Conservation (phyloP, 2,888 invertebrate genomes). For the Blera fallax region DNA sequence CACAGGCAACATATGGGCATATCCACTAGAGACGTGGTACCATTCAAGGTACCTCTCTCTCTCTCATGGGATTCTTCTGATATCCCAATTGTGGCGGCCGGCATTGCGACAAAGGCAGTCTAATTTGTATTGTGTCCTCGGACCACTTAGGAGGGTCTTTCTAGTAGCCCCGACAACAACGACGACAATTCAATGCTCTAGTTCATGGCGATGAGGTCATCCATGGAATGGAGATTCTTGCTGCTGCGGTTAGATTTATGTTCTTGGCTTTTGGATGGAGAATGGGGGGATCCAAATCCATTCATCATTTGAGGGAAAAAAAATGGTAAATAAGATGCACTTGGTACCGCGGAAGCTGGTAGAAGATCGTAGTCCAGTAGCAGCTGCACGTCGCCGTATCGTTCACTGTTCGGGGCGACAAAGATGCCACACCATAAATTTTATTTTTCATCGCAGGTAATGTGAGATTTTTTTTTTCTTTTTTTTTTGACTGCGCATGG, state of each 20-base stretch:
- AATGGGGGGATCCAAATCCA: constrained; percentile 57
- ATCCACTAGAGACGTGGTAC: constrained; percentile 53
- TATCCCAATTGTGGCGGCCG: constrained; percentile 53
- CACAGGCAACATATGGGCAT: constrained; percentile 57
- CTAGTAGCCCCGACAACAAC: not conserved
- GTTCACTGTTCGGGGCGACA: constrained; percentile 35
- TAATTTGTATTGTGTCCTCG: constrained; percentile 71
- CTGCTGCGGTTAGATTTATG: constrained; percentile 51
- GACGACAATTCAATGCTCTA: constrained; percentile 59
- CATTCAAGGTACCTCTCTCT: constrained; percentile 51
- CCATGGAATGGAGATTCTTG: constrained; percentile 33
- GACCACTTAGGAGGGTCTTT: constrained; percentile 58
- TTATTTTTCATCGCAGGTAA: constrained; percentile 33
- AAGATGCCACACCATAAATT: constrained; percentile 64
- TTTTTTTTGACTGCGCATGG: not conserved
- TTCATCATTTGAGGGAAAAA: constrained; percentile 70
- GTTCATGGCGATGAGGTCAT: constrained; percentile 60
- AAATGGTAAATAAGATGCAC: constrained; percentile 42
- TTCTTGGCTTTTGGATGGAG: constrained; percentile 24
- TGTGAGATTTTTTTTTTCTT: constrained; percentile 18
- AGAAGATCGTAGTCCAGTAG: constrained; percentile 6
- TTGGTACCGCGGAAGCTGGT: constrained; percentile 32
- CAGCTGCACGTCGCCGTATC: constrained; percentile 30
- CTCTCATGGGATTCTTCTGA: constrained; percentile 22
- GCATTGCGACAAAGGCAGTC: constrained; percentile 50